Conservation (phyloP, 2,113 vertebrate genomes). For the Lagopus leucura region DNA sequence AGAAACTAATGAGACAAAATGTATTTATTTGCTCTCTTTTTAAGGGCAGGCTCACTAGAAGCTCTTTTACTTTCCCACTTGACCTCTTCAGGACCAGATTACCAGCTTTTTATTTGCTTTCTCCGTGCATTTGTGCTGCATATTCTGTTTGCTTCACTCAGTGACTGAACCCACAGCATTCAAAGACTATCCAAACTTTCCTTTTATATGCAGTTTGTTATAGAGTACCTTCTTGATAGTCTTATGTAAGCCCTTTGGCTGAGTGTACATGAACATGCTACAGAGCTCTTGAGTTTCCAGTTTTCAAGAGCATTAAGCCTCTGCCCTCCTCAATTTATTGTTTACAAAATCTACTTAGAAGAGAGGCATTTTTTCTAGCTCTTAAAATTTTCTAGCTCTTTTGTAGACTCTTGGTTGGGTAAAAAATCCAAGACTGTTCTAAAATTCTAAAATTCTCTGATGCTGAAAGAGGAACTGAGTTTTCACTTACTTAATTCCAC, state of each 20-base stretch:
- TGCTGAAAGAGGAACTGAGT: background rate
- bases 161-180: background rate
- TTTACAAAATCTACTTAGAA: background rate
- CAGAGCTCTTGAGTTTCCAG: background rate
- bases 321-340: background rate
- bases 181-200: background rate
- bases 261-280: background rate
- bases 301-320: background rate
- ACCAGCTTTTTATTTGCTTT: background rate
- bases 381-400: background rate
- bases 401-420: background rate
- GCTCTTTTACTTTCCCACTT: background rate
- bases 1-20: background rate
- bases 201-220: background rate
- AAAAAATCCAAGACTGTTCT: background rate
- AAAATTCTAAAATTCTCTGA: background rate
- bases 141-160: background rate
- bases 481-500: background rate
- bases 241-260: background rate
- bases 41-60: background rate
- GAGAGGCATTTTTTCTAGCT: background rate
- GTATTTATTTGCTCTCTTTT: background rate
- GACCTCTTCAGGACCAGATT: background rate
- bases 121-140: background rate
- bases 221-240: background rate